Percentiles rank a stretch among this genome's conserved stretches.
Conservation (phyloP, 2,113 vertebrate species). For the Pycnonotus jocosus region DNA sequence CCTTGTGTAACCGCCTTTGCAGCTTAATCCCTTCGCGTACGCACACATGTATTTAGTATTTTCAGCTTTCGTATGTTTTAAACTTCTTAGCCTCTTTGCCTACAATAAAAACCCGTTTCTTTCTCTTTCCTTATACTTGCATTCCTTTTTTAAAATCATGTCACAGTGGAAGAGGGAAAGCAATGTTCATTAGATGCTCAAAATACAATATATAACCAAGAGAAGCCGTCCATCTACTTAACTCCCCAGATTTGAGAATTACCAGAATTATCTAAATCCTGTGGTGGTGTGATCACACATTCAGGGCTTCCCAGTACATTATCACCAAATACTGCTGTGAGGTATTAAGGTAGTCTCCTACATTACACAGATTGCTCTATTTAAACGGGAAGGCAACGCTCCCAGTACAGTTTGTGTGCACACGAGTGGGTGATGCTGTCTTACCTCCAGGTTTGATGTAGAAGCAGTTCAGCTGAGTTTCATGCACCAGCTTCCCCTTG, state of each 20-base stretch:
- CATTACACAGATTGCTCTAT: background rate
- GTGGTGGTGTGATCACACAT: background rate
- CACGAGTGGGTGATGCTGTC: background rate
- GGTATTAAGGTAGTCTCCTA: background rate
- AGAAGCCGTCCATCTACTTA: background rate
- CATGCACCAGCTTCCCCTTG: conserved; percentile 85
- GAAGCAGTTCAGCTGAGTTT: conserved; percentile 83
- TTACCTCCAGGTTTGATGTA: conserved; percentile 91
- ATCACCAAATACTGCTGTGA: background rate
- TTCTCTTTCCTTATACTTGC: background rate
- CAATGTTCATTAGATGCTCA: background rate
- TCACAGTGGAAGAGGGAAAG: background rate
- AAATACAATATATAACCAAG: background rate
- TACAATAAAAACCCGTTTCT: background rate
- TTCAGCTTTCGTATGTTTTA: background rate
- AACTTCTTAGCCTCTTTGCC: background rate
- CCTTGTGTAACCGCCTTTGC: background rate
- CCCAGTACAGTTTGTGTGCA: background rate
- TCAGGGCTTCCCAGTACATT: background rate
- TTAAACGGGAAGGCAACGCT: background rate
- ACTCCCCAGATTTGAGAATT: background rate
- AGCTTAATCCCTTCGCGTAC: background rate
- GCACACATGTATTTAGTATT: background rate
- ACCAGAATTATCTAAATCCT: background rate
- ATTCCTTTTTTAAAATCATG: background rate